Percentiles rank a stretch among this genome's conserved stretches.
These are phyloP conservation scores for Lordiphosa mommai DNA, from an alignment of 1,140 invertebrate species.

Conservation along the genomic window DNA sequence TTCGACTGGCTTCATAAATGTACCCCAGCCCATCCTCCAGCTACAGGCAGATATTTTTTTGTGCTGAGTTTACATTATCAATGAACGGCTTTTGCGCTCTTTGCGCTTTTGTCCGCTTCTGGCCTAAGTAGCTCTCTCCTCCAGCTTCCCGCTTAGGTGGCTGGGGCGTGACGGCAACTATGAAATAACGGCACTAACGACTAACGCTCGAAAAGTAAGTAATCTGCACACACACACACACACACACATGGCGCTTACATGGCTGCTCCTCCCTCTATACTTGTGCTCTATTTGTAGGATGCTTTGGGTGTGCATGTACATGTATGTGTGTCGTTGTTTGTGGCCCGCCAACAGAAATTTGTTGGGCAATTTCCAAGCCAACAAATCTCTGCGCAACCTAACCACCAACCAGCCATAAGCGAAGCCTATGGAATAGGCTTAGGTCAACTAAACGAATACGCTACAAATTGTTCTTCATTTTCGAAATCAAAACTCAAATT, in stretches of 20 bases:
- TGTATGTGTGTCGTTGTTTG: conserved; percentile 50
- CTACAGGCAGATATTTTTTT: conserved; percentile 54
- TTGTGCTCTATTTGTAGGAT: not conserved
- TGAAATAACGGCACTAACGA: conserved; percentile 75
- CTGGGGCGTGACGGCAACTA: conserved; percentile 66
- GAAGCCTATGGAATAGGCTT: not conserved
- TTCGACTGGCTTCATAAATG: conserved; percentile 17
- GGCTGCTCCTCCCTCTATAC: conserved; percentile 3
- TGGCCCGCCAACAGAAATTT: conserved; percentile 74
- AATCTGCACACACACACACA: conserved; percentile 52
- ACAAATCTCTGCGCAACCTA: conserved; percentile 65
- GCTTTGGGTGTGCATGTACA: not conserved
- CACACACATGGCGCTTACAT: conserved; percentile 1
- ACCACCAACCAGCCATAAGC: not conserved
- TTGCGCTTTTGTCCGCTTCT: conserved; percentile 63
- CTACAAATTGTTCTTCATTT: no score
- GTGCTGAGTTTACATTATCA: conserved; percentile 75
- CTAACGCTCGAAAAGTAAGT: conserved; percentile 72
- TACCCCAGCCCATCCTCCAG: not conserved
- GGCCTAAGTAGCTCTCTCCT: conserved; percentile 54
- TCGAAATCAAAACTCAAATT: no score
- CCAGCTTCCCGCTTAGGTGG: not conserved
- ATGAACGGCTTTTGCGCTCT: conserved; percentile 66
- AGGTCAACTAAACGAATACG: not conserved
- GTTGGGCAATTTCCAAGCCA: conserved; percentile 76